phyloP scores from a whole-genome alignment of 2,113 vertebrate species.

The Protobothrops flavoviridis region DNA sequence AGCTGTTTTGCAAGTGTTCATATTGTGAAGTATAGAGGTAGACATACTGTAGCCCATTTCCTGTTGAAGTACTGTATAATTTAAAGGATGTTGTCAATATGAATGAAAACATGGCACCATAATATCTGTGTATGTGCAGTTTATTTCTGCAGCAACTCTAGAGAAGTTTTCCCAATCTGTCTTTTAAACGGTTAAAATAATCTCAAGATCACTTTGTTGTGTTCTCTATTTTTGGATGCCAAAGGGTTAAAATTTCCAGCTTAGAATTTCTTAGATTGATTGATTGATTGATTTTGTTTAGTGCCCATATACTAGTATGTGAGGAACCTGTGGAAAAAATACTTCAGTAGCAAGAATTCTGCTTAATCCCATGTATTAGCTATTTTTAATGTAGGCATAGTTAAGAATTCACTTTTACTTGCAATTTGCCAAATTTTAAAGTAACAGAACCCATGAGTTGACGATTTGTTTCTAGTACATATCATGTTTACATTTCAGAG shows the following conservation, averaged over 20 bases:
- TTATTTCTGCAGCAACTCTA: slow-evolving; percentile 33
- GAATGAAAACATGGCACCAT: slow-evolving; percentile 79
- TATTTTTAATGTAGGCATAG: slow-evolving; percentile 78
- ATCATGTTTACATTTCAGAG: slow-evolving; percentile 69
- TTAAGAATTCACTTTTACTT: slow-evolving; percentile 77
- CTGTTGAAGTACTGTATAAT: background rate
- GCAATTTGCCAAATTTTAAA: slow-evolving; percentile 77
- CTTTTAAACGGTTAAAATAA: slow-evolving; percentile 43
- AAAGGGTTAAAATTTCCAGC: slow-evolving; percentile 77
- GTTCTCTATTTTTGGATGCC: slow-evolving; percentile 71
- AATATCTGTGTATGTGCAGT: slow-evolving; percentile 56
- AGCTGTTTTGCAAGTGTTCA: background rate
- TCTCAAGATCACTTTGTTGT: slow-evolving; percentile 52
- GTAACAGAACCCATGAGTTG: slow-evolving; percentile 79
- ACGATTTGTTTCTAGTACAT: slow-evolving; percentile 73
- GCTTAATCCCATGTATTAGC: slow-evolving; percentile 75
- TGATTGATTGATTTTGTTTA: slow-evolving; percentile 51
- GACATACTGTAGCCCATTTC: background rate
- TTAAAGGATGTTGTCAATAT: slow-evolving; percentile 35
- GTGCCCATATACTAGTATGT: slow-evolving; percentile 65
- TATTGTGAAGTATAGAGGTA: background rate
- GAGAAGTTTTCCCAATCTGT: background rate
- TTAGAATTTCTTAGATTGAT: slow-evolving; percentile 38
- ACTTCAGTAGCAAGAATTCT: slow-evolving; percentile 66
- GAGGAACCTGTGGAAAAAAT: slow-evolving; percentile 61